These are phyloP conservation scores for Pogonomyrmex barbatus DNA, from an alignment of 1,140 invertebrate genomes.

Conservation along the genomic window DNA sequence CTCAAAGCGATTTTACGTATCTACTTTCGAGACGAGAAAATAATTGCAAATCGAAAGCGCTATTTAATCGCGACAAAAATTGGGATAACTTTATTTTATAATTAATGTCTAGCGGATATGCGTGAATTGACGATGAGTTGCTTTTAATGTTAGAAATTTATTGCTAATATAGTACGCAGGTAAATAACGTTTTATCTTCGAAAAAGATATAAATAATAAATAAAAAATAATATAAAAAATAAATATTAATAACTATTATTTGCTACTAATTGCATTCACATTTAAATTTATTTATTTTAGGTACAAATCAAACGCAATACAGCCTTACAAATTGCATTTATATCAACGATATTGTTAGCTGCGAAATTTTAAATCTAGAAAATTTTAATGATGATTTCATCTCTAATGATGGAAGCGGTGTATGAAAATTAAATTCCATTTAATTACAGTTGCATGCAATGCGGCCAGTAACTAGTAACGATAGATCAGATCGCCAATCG, in stretches of 20 bases:
- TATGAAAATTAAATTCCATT: conserved; percentile 35
- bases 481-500: conserved; percentile 22
- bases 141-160: not conserved
- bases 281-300: not conserved
- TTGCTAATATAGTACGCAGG: not conserved
- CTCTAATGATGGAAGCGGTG: not conserved
- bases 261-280: not conserved
- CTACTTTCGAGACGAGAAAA: conserved; percentile 37
- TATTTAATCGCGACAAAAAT: conserved; percentile 11
- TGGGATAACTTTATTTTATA: conserved; percentile 4
- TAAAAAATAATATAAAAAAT: not conserved
- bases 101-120: not conserved
- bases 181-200: not conserved
- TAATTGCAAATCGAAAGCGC: conserved; percentile 26
- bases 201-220: not conserved
- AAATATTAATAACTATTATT: not conserved
- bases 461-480: conserved; percentile 11
- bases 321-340: not conserved
- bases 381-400: conserved; percentile 18
- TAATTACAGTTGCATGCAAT: conserved; percentile 13
- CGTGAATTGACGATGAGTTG: not conserved
- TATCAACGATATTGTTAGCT: conserved; percentile 4
- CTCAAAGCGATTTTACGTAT: conserved; percentile 74
- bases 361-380: not conserved
- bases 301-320: not conserved